Evolutionary conservation across 1,140 invertebrate species (phyloP), one percentile per base, ranked within the genome.

Genomic region (Ylistrum balloti): DNA sequence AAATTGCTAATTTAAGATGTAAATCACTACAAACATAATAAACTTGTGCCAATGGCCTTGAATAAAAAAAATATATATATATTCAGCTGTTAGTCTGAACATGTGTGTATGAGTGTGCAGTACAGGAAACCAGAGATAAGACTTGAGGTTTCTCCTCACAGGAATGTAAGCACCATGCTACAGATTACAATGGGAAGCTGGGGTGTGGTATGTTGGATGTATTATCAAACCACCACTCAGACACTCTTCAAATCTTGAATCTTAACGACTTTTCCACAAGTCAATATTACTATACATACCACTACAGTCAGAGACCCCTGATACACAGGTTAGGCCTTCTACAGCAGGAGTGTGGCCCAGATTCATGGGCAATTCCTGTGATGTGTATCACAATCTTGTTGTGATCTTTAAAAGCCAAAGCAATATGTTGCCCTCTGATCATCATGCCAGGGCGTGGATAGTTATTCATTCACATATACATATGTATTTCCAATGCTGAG

Each of bases 161-260:
- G 56, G 56, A 74, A 74, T 74, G 56, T 45, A 45, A 45, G 41
- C 41, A 38, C 35, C 35, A 5, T 38, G 41, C 41, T 45, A 45
- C 56, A 74, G 56, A 74, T 74, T 74, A 74, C 56, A 74, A 74
- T 74, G 56, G 56, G 56, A 74, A 74, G 56, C 56, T 74, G 56
- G 56, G 56, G 56, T 74, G 56, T 74, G 56, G 56, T 74, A 74
- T 74, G 56, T 74, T 74, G 56, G 56, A n/a, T 74, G 56, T 74
- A 28, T 74, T 74, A 74, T 74, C 56, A 74, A 74, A 28, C 56
- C n/a, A 74, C 56, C n/a, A 74, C 56, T 74, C 56, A 74, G 56
- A 74, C 56, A 74, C n/a, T 28, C 56, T 74, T 74, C 56, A 74
- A 74, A 74, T 28, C 56, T 74, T 74, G 56, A 74, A 74, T 28